Conservation (phyloP, 2,888 invertebrate species). For the Lysandra bellargus region DNA sequence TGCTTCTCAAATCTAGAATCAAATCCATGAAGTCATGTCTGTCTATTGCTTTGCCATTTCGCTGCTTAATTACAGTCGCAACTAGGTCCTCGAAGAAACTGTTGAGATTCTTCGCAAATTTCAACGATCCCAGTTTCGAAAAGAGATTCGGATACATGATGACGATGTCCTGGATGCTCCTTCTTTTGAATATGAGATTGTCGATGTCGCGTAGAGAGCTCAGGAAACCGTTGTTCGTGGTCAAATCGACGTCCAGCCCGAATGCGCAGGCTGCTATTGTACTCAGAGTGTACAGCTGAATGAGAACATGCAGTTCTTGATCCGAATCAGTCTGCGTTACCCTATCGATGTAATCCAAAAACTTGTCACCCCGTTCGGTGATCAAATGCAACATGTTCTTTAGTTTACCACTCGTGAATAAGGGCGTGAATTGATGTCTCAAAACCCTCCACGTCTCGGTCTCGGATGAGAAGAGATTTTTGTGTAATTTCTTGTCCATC, state of each 20-base stretch:
- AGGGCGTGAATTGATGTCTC: slow-evolving; percentile 47
- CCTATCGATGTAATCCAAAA: slow-evolving; percentile 40
- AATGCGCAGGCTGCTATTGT: slow-evolving; percentile 49
- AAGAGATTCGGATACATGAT: slow-evolving; percentile 29
- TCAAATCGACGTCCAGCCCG: slow-evolving; percentile 49
- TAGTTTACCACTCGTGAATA: slow-evolving; percentile 60
- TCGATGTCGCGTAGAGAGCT: slow-evolving; percentile 8
- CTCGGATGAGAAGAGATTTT: slow-evolving; percentile 56
- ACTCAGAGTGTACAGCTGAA: slow-evolving; percentile 51
- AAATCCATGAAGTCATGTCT: slow-evolving; percentile 60
- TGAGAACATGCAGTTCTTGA: slow-evolving; percentile 46
- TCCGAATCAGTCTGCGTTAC: slow-evolving; percentile 41
- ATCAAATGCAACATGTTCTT: slow-evolving; percentile 58
- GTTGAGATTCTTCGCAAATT: neutral
- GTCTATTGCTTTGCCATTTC: slow-evolving; percentile 44
- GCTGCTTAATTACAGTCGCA: slow-evolving; percentile 16
- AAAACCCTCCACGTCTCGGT: slow-evolving; percentile 53
- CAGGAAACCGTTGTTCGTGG: slow-evolving; percentile 26
- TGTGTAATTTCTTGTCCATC: slow-evolving; percentile 51
- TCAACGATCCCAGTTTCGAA: neutral
- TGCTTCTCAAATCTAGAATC: slow-evolving; percentile 50
- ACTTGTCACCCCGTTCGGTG: slow-evolving; percentile 49
- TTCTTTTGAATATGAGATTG: neutral
- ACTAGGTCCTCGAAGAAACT: slow-evolving; percentile 24
- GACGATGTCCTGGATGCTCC: neutral